Base-by-base conservation (phyloP, 2,797 vertebrate species). In the Strix occidentalis region DNA sequence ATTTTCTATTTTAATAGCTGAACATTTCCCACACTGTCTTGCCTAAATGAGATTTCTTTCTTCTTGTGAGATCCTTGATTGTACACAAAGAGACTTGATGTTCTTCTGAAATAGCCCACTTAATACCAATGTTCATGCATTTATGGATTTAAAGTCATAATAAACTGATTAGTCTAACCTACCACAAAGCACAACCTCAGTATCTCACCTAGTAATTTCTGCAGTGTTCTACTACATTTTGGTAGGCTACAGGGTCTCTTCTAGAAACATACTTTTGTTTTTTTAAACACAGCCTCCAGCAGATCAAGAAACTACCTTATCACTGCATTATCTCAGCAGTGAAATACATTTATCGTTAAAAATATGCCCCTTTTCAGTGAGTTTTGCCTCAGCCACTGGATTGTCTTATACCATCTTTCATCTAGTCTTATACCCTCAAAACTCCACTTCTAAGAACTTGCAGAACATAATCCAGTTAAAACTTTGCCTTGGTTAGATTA, bases 11-110 rank as follows among this genome's bases (percentile, higher is more conserved):
- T 93, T 84, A 96, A 94, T 46, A 90, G 96, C 87, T 51, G 80
- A 91, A 90, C 89, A 72, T 76, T 88, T 91, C 89, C 93, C 61
- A 81, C 82, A 91, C 87, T 76, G 89, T 69, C 94, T 93, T 95
- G 72, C 79, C 72, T 91, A 94, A 95, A 96, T 72, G 93, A 91
- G 85, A 63, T 79, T 88, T 78, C 75, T 91, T 86, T 87, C 84
- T 88, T 88, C 79, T 77, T 1, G 10, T 53, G 82, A 78, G 79
- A 95, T 64, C 87, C 84, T 37, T 66, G 84, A 89, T 35, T 75
- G 84, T 87, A 92, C 83, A 90, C 64, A 84, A 71, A 91, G 56
- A 89, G 65, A 90, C 63, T 57, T 48, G 53, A 80, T 61, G 26
- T 82, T 74, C 71, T 37, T 31, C 76, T 69, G 58, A 90, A 95